These are phyloP conservation scores for Frieseomelitta varia DNA, from an alignment of 1,140 invertebrate species.

Conservation along the genomic window DNA sequence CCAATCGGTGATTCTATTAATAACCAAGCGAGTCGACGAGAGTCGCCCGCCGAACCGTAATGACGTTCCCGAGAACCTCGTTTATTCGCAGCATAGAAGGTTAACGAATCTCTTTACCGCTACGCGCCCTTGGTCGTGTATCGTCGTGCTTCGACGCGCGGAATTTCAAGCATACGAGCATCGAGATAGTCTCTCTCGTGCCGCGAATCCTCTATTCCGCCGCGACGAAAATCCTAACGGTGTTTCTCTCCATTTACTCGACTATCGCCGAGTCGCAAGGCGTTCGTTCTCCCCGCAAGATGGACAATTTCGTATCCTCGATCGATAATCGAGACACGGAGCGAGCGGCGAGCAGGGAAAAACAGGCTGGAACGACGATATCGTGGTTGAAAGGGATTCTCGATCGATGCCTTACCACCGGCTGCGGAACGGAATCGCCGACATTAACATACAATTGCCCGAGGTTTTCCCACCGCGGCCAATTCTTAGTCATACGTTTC, in stretches of 20 bases:
- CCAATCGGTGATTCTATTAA: constrained; percentile 31
- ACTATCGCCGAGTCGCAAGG: too few species aligned
- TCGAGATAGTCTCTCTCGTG: constrained; percentile 35
- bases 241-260: neutral
- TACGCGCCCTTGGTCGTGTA: constrained; percentile 58
- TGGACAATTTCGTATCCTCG: neutral
- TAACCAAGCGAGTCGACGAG: constrained; percentile 6
- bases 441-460: constrained; percentile 12
- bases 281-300: fast-evolving
- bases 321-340: neutral
- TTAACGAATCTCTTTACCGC: constrained; percentile 59
- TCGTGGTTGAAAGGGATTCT: neutral
- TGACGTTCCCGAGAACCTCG: constrained; percentile 50
- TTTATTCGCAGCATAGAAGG: constrained; percentile 48
- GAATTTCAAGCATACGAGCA: constrained; percentile 55
- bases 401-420: neutral
- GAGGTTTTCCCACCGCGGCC: constrained; percentile 25
- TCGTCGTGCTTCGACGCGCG: constrained; percentile 22
- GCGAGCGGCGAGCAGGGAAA: neutral
- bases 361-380: neutral
- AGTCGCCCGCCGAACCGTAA: constrained; percentile 27
- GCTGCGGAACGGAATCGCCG: neutral
- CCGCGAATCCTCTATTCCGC: neutral
- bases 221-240: neutral
- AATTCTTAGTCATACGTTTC: constrained; percentile 25